These are phyloP conservation scores for Danio jaintianensis DNA, from an alignment of 2,797 vertebrate genomes.

Conservation along the genomic window DNA sequence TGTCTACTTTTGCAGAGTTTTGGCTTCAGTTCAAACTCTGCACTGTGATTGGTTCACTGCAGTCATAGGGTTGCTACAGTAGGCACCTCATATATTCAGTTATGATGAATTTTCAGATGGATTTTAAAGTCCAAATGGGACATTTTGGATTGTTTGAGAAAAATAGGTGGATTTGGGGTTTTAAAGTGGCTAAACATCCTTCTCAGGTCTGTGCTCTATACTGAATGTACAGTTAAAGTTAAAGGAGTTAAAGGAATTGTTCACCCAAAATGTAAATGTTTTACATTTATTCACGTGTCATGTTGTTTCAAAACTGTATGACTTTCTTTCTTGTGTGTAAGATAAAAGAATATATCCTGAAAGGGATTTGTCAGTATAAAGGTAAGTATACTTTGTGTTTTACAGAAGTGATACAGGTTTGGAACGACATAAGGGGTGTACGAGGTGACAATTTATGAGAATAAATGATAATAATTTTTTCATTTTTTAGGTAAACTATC, in stretches of 20 bases:
- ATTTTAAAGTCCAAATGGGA: not conserved
- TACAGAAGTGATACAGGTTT: not conserved
- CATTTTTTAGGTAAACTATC: not conserved
- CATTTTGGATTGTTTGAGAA: not conserved
- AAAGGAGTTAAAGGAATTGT: not conserved
- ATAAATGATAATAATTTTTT: not conserved
- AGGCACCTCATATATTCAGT: not conserved
- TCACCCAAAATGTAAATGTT: not conserved
- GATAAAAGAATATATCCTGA: not conserved
- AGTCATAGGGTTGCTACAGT: not conserved
- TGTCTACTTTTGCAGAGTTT: slow-evolving; percentile 37
- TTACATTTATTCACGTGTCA: not conserved
- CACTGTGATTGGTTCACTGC: slow-evolving; percentile 33
- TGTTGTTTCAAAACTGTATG: not conserved
- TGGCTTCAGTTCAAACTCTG: slow-evolving; percentile 32
- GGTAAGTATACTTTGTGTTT: not conserved
- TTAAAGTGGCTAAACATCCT: not conserved
- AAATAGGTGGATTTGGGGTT: not conserved
- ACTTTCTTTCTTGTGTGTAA: not conserved
- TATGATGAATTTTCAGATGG: slow-evolving; percentile 1
- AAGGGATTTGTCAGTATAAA: not conserved
- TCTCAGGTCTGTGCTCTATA: not conserved
- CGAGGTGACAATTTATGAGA: no score
- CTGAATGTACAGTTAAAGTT: slow-evolving; percentile 1
- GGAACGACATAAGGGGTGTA: not conserved